Evolutionary conservation across 2,888 invertebrate species (phyloP).

Genomic region (Dendrolimus pini): DNA sequence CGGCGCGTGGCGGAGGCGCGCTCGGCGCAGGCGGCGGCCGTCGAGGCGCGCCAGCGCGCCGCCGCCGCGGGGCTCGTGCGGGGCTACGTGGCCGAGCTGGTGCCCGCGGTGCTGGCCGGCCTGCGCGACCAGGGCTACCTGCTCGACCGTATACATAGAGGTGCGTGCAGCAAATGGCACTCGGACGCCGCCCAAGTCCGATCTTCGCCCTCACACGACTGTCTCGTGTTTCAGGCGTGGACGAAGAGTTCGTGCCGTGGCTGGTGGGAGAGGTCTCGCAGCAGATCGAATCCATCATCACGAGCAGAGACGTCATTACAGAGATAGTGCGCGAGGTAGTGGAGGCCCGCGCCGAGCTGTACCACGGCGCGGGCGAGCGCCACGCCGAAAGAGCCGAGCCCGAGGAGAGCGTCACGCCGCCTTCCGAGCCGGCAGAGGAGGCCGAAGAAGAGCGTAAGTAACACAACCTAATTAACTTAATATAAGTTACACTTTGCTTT

Average conservation of each 20-base stretch:
- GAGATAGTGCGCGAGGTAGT: constrained; percentile 88
- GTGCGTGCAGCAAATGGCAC: constrained; percentile 29
- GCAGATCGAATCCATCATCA: constrained; percentile 88
- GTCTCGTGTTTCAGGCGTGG: constrained; percentile 73
- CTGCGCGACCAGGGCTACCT: constrained; percentile 85
- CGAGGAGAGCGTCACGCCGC: constrained; percentile 8
- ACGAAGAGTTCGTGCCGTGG: constrained; percentile 92
- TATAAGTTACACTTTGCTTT: too few relatives aligned
- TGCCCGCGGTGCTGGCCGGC: constrained; percentile 89
- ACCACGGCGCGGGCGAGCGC: constrained; percentile 58
- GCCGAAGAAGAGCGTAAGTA: constrained; percentile 30
- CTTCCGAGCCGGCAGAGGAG: constrained; percentile 17
- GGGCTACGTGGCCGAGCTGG: constrained; percentile 90
- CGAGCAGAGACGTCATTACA: constrained; percentile 88
- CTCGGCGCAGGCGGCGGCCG: constrained; percentile 78
- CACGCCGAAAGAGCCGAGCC: constrained; percentile 14
- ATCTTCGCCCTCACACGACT: not conserved
- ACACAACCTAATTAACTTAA: not conserved
- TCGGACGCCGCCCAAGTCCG: too few relatives aligned
- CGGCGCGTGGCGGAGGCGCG: constrained; percentile 83
- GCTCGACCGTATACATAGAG: constrained; percentile 77
- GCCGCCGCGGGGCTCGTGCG: constrained; percentile 89
- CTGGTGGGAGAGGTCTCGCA: constrained; percentile 87
- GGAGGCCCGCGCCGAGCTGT: constrained; percentile 82
- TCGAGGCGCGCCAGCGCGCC: constrained; percentile 87